phyloP scores from a whole-genome alignment of 2,888 invertebrate genomes.

The Philaethria dido region DNA sequence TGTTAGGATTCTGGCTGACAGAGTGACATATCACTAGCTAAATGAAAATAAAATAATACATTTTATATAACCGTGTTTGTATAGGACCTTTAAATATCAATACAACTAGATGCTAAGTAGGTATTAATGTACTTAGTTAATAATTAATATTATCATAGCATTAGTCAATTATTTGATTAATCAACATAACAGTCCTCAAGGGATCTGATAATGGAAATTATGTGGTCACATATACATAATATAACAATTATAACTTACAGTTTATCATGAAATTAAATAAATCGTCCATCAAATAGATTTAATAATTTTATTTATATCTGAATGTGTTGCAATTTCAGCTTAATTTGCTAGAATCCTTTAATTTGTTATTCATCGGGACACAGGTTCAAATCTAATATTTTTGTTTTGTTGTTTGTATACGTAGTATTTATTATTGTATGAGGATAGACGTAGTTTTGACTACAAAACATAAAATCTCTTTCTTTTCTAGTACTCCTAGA shows the following conservation, averaged over 20 bases:
- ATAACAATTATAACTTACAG: neutral
- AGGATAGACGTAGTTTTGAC: too few relatives aligned
- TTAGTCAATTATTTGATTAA: conserved; percentile 47
- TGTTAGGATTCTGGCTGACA: too few relatives aligned
- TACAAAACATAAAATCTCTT: too few relatives aligned
- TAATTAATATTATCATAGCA: conserved; percentile 44
- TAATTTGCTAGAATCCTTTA: too few relatives aligned
- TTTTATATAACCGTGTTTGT: neutral
- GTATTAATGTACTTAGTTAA: conserved; percentile 27
- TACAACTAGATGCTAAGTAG: neutral
- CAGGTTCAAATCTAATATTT: neutral
- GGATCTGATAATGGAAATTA: conserved; percentile 41
- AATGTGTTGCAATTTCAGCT: too few relatives aligned
- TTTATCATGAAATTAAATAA: neutral
- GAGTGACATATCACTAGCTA: too few relatives aligned
- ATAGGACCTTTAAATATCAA: neutral
- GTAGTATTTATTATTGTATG: too few relatives aligned
- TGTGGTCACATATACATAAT: conserved; percentile 4
- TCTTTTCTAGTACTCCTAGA: too few relatives aligned
- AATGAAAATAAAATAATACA: too few relatives aligned
- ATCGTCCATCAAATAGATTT: neutral
- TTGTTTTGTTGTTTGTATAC: too few relatives aligned
- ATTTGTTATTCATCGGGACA: too few relatives aligned
- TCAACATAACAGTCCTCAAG: conserved; percentile 41
- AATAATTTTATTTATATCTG: too few relatives aligned